Evolutionary conservation across 2,888 invertebrate species (phyloP), one percentile per base, ranked within the genome.

Genomic region (Autographa gamma): DNA sequence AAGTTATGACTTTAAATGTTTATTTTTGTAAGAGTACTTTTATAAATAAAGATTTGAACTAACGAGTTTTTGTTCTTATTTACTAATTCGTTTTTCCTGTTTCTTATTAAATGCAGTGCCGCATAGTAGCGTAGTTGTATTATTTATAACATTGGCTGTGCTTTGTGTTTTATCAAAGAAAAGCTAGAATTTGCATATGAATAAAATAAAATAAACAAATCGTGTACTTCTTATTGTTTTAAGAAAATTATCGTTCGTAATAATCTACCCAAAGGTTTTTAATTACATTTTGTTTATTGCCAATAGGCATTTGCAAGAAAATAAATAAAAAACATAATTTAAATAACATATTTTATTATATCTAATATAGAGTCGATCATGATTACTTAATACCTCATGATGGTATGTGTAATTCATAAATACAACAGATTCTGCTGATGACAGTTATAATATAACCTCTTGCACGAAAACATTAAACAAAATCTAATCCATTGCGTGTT

Each of bases 301-400:
- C 25, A 25, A n/a, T 38, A 38, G 38, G 38, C 0, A 38, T 38
- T 9, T 11, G 38, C 11, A 1, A 38, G 38, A 3, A 43, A 43
- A 5, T 48, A 74, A 74, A 79, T 65, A 64, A 74, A 81, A 80
- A 31, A 0, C 11, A 66, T 61, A 66, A 34, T 75, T 74, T 83
- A 84, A 83, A 84, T 89, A 90, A 89, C 82, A 89, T 88, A 89
- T 85, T 88, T 81, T 85, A 85, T 89, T 89, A 88, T 84, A 85
- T 88, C 84, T 91, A 88, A 90, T 88, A 91, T 85, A 89, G 85
- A 86, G 82, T 85, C 85, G 82, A 69, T 76, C 74, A 82, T 88
- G 85, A 88, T 83, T 85, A 87, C 75, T 84, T 80, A 87, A 86
- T 84, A 86, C 86, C 86, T 81, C 78, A 69, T 63, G 74, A 79